Base-by-base conservation (phyloP, 2,888 invertebrate species). In the Stictocephala bisonia region DNA sequence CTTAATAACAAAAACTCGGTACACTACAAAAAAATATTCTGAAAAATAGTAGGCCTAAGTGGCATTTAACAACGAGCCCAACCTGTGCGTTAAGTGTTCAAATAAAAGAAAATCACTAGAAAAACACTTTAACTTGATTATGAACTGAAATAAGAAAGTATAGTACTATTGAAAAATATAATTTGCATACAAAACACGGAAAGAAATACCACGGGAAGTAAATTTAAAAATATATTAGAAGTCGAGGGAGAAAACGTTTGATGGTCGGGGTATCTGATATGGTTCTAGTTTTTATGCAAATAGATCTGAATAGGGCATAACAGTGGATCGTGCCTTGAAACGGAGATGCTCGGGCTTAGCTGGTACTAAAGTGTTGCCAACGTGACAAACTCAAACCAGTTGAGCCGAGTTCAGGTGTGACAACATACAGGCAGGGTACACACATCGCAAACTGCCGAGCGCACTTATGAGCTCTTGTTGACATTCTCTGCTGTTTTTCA, bases 251-350 rank as follows among this genome's bases (percentile, higher is more conserved):
- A 44, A 64, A 24, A 56, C 29, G n/a, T n/a, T n/a, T 27, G 64
- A 27, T 20, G 56, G 60, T n/a, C 60, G 22, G 60, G 22, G 60
- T 18, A 40, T 64, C 11, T 26, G 64, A 64, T 64, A 64, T 24
- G 64, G 44, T 44, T 41, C 64, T 44, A 29, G 70, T 71, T 71
- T 71, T 71, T 71, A 71, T 71, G 70, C 58, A 71, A 71, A 71
- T 71, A 58, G 70, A 71, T 71, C 58, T 29, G 44, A 58, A 71
- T 71, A 48, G 58, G 29, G 31, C 70, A 71, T 71, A 71, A 71
- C 70, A 40, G 22, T 18, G 44, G 70, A 71, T 71, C 70, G 70
- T 71, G 70, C 48, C 58, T 58, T 40, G 70, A 58, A 58, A 71
- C 41, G 22, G 58, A 41, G 58, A 44, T 58, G 58, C 68, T 29